Conservation (phyloP, 2,113 vertebrate species). For the Rhabdomys dilectus region DNA sequence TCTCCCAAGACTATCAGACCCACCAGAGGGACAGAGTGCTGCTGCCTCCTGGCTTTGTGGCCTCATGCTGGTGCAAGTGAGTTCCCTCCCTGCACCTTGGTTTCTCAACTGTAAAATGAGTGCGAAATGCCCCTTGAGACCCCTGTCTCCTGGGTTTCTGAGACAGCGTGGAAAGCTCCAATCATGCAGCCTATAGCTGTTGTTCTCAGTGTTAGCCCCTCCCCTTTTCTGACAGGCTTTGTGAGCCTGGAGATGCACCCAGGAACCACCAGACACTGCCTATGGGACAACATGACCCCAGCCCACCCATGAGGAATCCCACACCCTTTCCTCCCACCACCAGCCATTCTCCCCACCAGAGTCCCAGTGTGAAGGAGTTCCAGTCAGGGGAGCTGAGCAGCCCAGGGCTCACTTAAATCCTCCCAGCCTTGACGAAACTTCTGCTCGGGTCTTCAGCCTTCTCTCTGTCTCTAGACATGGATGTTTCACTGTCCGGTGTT, state of each 20-base stretch:
- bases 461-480: no score
- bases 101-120: conserved; percentile 24
- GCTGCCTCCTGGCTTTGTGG: not conserved
- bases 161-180: not conserved
- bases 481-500: not conserved
- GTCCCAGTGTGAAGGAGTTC: not conserved
- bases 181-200: not conserved
- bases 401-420: not conserved
- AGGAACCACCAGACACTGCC: not conserved
- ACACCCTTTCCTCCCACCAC: not conserved
- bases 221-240: not conserved
- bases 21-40: not conserved
- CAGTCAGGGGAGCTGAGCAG: not conserved
- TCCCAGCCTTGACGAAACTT: not conserved
- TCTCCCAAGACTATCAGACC: not conserved
- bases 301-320: not conserved
- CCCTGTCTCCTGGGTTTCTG: not conserved
- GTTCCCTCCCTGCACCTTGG: not conserved
- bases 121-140: not conserved
- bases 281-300: not conserved
- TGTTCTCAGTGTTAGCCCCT: not conserved
- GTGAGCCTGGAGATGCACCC: not conserved
- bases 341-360: not conserved
- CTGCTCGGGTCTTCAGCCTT: not conserved
- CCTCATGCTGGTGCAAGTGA: not conserved